phyloP scores from a whole-genome alignment of 2,113 vertebrate species.

The Falcunculus frontatus region DNA sequence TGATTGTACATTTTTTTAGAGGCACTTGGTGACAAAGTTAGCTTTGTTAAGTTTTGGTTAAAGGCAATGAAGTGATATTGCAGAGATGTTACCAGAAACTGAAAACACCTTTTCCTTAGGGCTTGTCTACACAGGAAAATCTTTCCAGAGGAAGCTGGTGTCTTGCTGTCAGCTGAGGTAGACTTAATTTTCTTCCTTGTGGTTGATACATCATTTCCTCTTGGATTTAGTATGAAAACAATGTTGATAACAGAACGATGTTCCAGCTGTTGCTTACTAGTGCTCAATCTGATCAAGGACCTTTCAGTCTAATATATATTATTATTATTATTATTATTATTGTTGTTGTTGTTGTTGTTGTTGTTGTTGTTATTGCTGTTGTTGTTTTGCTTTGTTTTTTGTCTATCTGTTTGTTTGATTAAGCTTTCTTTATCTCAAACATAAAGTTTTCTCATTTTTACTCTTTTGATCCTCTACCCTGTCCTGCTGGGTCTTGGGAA shows the following conservation, averaged over 20 bases:
- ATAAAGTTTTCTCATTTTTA: not conserved
- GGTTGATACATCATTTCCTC: not conserved
- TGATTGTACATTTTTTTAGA: not conserved
- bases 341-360: too few relatives aligned
- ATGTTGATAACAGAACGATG: not conserved
- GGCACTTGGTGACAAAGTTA: not conserved
- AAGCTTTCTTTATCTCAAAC: not conserved
- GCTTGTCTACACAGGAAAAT: not conserved
- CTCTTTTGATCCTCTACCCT: too few relatives aligned
- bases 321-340: not conserved
- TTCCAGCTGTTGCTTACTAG: not conserved
- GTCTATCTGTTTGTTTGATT: not conserved
- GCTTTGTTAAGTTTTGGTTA: not conserved
- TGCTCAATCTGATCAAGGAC: not conserved
- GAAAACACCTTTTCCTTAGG: not conserved
- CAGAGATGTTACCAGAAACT: not conserved
- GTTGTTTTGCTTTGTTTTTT: too few relatives aligned
- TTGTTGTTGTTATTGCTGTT: too few relatives aligned
- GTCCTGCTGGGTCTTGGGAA: not conserved
- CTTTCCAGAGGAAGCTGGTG: not conserved
- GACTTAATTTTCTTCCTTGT: not conserved
- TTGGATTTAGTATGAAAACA: not conserved
- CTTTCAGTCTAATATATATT: not conserved
- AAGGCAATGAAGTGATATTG: not conserved
- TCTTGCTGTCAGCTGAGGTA: not conserved